These are phyloP conservation scores for Vulpes lagopus DNA, from an alignment of 2,113 vertebrate species.

Conservation along the genomic window DNA sequence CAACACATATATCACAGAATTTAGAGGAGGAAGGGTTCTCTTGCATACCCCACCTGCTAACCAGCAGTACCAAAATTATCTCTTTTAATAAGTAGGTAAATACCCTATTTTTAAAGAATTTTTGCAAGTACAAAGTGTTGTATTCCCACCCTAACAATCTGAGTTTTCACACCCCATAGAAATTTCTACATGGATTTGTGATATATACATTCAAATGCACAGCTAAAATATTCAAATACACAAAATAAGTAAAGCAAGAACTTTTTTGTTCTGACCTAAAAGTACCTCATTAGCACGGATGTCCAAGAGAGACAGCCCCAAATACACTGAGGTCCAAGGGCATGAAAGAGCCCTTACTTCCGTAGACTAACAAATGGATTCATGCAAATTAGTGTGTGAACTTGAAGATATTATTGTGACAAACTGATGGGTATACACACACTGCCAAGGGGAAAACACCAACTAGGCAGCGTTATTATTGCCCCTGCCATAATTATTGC, in stretches of 20 bases:
- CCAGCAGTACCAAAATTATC: slow-evolving; percentile 54
- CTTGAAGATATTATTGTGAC: slow-evolving; percentile 68
- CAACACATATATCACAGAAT: slow-evolving; percentile 50
- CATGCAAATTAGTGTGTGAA: slow-evolving; percentile 76
- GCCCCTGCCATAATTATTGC: slow-evolving; percentile 71
- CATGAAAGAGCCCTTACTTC: slow-evolving; percentile 71
- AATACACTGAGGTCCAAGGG: slow-evolving; percentile 35
- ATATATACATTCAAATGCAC: slow-evolving; percentile 75
- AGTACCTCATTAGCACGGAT: slow-evolving; percentile 53
- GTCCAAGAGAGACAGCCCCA: slow-evolving; percentile 69
- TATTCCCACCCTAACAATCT: slow-evolving; percentile 66
- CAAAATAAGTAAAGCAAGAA: slow-evolving; percentile 64
- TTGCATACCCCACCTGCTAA: slow-evolving; percentile 8
- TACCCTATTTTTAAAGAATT: slow-evolving; percentile 72
- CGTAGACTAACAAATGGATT: slow-evolving; percentile 73
- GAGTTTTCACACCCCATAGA: slow-evolving; percentile 73
- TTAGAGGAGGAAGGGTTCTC: background rate
- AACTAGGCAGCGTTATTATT: slow-evolving; percentile 64
- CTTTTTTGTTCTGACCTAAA: slow-evolving; percentile 66
- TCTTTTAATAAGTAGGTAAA: slow-evolving; percentile 58
- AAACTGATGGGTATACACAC: slow-evolving; percentile 37
- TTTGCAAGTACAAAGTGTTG: slow-evolving; percentile 54
- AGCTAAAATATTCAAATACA: slow-evolving; percentile 80
- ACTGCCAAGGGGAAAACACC: slow-evolving; percentile 59
- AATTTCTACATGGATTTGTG: slow-evolving; percentile 71